These are phyloP conservation scores for Agrotis ipsilon DNA, from an alignment of 2,888 invertebrate species.

Conservation along the genomic window DNA sequence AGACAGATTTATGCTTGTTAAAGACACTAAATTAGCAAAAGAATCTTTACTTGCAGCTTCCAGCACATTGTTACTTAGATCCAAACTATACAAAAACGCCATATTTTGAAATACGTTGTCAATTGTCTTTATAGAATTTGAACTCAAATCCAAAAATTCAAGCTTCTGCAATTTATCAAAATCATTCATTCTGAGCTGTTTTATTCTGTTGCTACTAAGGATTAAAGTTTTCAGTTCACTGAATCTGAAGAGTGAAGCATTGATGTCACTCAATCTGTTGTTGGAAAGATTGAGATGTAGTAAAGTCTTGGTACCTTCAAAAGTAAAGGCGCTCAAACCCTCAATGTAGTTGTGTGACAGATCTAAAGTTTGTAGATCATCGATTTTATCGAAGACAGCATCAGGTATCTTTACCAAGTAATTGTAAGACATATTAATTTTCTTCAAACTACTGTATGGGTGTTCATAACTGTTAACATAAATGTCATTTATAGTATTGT, in stretches of 20 bases:
- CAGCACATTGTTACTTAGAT: conserved; percentile 75
- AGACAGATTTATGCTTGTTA: conserved; percentile 73
- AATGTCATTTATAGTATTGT: conserved; percentile 74
- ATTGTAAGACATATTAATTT: conserved; percentile 78
- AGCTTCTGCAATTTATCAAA: conserved; percentile 72
- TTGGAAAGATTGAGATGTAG: conserved; percentile 72
- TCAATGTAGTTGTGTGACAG: conserved; percentile 78
- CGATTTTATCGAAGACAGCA: conserved; percentile 71
- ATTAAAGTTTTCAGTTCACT: conserved; percentile 71
- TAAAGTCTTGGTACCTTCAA: conserved; percentile 78
- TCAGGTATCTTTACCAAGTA: conserved; percentile 71
- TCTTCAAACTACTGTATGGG: conserved; percentile 65
- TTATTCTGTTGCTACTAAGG: conserved; percentile 74
- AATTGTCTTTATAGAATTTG: conserved; percentile 71
- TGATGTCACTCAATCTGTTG: conserved; percentile 75
- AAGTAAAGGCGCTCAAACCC: conserved; percentile 68
- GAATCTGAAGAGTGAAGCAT: conserved; percentile 77
- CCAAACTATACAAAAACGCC: conserved; percentile 64
- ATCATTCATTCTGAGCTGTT: conserved; percentile 67
- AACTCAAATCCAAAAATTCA: conserved; percentile 71
- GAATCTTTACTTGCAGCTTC: conserved; percentile 64
- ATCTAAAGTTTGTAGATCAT: conserved; percentile 73
- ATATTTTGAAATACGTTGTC: conserved; percentile 70
- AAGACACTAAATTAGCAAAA: conserved; percentile 63
- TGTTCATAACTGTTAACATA: conserved; percentile 45